Base-by-base conservation (phyloP, 2,888 invertebrate species). In the Carcina quercana region DNA sequence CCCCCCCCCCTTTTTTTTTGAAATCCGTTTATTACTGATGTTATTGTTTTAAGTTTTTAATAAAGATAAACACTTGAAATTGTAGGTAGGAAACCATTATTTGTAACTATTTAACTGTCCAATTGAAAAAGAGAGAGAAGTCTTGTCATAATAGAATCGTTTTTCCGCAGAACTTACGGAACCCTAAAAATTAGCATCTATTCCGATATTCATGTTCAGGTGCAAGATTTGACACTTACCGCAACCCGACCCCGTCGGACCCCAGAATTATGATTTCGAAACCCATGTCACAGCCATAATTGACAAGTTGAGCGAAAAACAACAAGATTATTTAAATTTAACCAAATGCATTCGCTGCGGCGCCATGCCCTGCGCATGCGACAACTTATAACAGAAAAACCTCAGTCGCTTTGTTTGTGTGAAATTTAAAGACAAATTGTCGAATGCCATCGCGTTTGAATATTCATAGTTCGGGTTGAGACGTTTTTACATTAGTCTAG, bases 361-460 rank as follows among this genome's bases (percentile, higher is more conserved):
- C 47, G 35, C 38, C 32, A 30, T 40, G 45, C n/a, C n/a, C n/a
- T 34, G 40, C 48, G 49, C 51, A 47, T 46, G 47, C 47, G 52
- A 57, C 50, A 54, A 53, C 52, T 55, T 56, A 56, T 57, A 56
- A 59, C 60, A 59, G 53, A 49, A 54, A 38, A 41, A 28, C 45
- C 37, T 49, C 47, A 38, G 24, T 54, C 45, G 39, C 43, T 51
- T 42, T 73, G 69, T 78, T 80, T 79, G 80, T 74, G 79, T 80
- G 79, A 82, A 79, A 80, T 73, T 71, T 72, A 65, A 67, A 70
- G 74, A 68, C 73, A 75, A 73, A 72, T 74, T 76, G 72, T 68
- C 64, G 64, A 70, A 72, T 70, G 54, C 60, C 62, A 50, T 56
- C 50, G 56, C 56, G 58, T 63, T 68, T 82, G 79, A 80, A 80